These are phyloP conservation scores for Macroramphosus scolopax DNA, from an alignment of 2,797 vertebrate genomes.

Conservation along the genomic window DNA sequence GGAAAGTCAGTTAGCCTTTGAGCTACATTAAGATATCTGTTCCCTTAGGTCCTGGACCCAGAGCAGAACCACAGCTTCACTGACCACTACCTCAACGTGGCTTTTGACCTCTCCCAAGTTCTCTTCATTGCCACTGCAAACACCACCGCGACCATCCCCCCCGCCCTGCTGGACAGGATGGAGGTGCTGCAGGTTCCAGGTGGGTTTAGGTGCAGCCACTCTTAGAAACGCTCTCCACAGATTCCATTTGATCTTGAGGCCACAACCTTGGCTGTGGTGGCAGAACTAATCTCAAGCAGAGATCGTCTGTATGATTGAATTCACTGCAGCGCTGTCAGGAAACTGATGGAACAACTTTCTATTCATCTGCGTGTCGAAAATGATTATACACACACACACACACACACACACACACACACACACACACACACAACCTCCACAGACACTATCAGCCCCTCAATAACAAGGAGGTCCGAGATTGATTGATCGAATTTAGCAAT, in stretches of 20 bases:
- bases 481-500: too few relatives aligned
- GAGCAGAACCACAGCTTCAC: conserved; percentile 99
- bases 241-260: background rate
- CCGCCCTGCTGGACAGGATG: conserved; percentile 95
- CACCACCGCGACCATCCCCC: conserved; percentile 89
- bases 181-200: conserved; percentile 96
- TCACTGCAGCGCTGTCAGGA: too few relatives aligned
- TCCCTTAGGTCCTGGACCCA: conserved; percentile 89
- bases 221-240: background rate
- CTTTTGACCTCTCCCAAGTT: conserved; percentile 98
- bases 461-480: too few relatives aligned
- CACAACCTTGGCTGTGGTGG: background rate
- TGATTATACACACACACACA: background rate
- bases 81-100: conserved; percentile 95
- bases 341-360: background rate
- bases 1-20: too few relatives aligned
- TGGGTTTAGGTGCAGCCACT: conserved; percentile 56
- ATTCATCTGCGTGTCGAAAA: background rate
- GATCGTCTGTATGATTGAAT: background rate
- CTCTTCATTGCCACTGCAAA: conserved; percentile 98
- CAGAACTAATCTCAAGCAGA: background rate
- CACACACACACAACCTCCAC: too few relatives aligned
- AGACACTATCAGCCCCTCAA: too few relatives aligned
- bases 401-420: background rate
- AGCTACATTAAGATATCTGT: too few relatives aligned